A percentile compares a stretch with the other conserved stretches of the same genome.
These are phyloP conservation scores for Papilio demoleus DNA, from an alignment of 2,888 invertebrate species.

Conservation along the genomic window DNA sequence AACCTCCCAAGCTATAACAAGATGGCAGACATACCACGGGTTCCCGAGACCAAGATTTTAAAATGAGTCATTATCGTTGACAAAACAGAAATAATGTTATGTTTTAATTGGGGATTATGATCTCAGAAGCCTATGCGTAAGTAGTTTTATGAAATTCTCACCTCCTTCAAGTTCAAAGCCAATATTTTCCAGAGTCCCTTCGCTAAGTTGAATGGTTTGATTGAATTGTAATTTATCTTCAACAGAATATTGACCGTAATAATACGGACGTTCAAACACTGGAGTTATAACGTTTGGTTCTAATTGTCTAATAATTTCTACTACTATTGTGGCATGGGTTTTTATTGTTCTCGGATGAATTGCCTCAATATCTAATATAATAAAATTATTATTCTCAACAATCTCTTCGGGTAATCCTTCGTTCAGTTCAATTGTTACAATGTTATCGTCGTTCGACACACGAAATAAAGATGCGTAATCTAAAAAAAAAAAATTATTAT, in stretches of 20 bases:
- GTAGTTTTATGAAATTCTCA: constrained; percentile 48
- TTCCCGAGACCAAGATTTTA: too few relatives aligned
- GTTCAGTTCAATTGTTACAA: constrained; percentile 46
- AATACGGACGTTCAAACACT: constrained; percentile 50
- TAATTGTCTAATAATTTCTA: constrained; percentile 43
- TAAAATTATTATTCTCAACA: constrained; percentile 51
- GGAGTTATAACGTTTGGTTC: constrained; percentile 42
- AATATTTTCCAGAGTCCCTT: constrained; percentile 52
- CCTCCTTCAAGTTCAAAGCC: constrained; percentile 52
- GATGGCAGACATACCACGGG: too few relatives aligned
- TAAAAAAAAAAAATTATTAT: too few relatives aligned
- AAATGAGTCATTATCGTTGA: too few relatives aligned
- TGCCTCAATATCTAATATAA: constrained; percentile 65
- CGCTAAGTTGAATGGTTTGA: constrained; percentile 48
- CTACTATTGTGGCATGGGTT: constrained; percentile 45
- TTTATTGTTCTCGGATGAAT: constrained; percentile 44
- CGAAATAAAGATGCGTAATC: constrained; percentile 54
- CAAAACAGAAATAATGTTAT: too few relatives aligned
- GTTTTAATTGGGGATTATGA: too few relatives aligned
- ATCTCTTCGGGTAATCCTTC: constrained; percentile 45
- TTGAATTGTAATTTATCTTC: constrained; percentile 49
- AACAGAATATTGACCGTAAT: constrained; percentile 51
- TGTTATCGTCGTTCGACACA: constrained; percentile 48
- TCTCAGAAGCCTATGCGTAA: too few relatives aligned
- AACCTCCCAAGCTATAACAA: too few relatives aligned